Evolutionary conservation across 92 coral and sea anemone species (phyloP), one percentile per base, ranked within the genome.

Genomic region (Epizoanthus ramosus): DNA sequence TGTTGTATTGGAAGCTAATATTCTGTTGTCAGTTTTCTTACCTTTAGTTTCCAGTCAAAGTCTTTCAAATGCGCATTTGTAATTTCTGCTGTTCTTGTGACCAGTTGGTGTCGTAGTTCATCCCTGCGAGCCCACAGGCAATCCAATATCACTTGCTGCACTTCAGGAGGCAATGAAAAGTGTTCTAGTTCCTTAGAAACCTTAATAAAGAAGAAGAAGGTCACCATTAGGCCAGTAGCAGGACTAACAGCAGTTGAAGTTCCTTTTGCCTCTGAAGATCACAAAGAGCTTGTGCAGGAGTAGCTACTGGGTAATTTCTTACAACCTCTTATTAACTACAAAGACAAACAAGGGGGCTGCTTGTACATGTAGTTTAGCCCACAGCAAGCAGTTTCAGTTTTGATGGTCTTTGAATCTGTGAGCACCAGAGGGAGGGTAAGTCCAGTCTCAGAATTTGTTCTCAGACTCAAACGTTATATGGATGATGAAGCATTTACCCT

Each of bases 21-120:
- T 28, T 63, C 35, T 63, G 4, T 18, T 15, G n/a, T 2, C 52
- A 41, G 8, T 39, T 25, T 5, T 8, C 5, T 77, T 83, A 97
- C 99, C 96, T 97, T 97, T 12, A 97, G 84, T 87, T 94, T 97
- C 99, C 99, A 97, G 69, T 97, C 99, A 97, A 97, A 97, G 80
- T 97, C 99, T 71, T 88, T 94, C 19, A 97, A 87, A 71, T 81
- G 86, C 6, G 98, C 89, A 81, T 91, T 92, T 59, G 98, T 86
- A 74, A 97, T 89, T 54, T 86, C 81, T 67, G 98, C 94, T 35
- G 99, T 94, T 69, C 79, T 91, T 70, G 75, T 74, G 3, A 93
- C 86, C 52, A 97, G 86, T 5, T 88, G 89, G 43, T 91, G 82
- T 65, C 91, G 86, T 19, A 97, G 61, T 81, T 94, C 99, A 71